A percentile compares a stretch with the other conserved stretches of the same genome.
Evolutionary conservation across 2,797 vertebrate species (phyloP).

Genomic region (Gastrophryne carolinensis): DNA sequence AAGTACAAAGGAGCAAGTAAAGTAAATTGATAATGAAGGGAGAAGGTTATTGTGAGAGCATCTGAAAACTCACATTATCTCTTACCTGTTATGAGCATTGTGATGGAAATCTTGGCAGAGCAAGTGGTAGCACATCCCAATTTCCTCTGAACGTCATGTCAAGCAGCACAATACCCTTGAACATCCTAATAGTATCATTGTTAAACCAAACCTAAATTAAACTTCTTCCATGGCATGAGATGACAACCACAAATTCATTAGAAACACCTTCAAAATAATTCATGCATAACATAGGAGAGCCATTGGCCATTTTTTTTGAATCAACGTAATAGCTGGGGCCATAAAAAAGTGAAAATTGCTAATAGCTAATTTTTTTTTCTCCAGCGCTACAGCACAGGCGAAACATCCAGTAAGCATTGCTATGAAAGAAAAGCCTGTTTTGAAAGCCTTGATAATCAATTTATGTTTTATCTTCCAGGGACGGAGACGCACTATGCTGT

Average conservation of each 20-base stretch:
- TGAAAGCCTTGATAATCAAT: slow-evolving; percentile 28
- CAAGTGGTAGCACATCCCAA: too few relatives aligned
- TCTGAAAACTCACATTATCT: too few relatives aligned
- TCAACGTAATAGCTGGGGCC: slow-evolving; percentile 43
- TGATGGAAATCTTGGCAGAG: too few relatives aligned
- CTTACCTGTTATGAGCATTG: too few relatives aligned
- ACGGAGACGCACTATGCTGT: not conserved
- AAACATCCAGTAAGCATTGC: slow-evolving; percentile 33
- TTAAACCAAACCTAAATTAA: slow-evolving; percentile 47
- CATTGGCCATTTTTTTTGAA: slow-evolving; percentile 54
- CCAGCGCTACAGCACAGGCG: not conserved
- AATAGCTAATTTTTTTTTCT: slow-evolving; percentile 50
- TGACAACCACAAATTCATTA: slow-evolving; percentile 54
- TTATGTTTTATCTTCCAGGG: slow-evolving; percentile 50
- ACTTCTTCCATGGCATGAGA: slow-evolving; percentile 21
- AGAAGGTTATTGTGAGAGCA: too few relatives aligned
- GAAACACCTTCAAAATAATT: slow-evolving; percentile 50
- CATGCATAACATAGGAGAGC: slow-evolving; percentile 12
- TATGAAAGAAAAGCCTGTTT: slow-evolving; percentile 36
- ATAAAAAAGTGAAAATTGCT: slow-evolving; percentile 43
- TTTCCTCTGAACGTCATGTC: not conserved
- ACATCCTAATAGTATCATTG: not conserved
- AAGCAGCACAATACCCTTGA: slow-evolving; percentile 7
- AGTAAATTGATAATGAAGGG: too few relatives aligned
- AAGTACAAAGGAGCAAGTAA: too few relatives aligned